Conservation (phyloP, 92 coral and sea anemone genomes). For the Micromussa lordhowensis region DNA sequence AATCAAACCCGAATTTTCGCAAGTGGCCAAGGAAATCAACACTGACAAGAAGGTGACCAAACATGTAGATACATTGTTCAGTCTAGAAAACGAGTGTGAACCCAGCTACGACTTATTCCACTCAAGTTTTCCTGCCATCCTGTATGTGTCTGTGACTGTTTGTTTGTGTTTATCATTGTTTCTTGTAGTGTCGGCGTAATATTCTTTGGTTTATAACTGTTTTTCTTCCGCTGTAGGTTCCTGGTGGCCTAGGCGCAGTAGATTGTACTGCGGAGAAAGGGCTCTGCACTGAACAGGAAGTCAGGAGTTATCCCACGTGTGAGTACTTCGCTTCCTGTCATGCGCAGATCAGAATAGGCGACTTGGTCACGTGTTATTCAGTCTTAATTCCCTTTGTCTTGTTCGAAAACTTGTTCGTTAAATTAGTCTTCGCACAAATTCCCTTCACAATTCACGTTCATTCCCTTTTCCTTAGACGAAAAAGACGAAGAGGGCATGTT, state of each 20-base stretch:
- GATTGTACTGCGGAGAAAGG: conserved; percentile 78
- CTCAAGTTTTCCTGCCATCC: background rate
- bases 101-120: background rate
- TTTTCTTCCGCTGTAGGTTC: conserved; percentile 56
- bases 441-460: background rate
- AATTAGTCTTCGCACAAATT: background rate
- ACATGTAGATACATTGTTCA: background rate
- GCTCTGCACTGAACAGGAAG: conserved; percentile 67
- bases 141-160: background rate
- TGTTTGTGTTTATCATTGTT: no score
- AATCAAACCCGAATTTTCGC: conserved; percentile 88
- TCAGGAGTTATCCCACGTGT: conserved; percentile 92
- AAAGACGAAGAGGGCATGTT: background rate
- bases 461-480: background rate
- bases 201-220: background rate
- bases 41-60: conserved; percentile 65
- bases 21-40: conserved; percentile 82
- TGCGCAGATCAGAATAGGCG: background rate
- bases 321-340: conserved; percentile 54
- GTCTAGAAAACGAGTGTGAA: background rate
- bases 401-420: background rate
- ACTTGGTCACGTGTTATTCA: background rate
- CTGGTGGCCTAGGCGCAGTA: conserved; percentile 93
- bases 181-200: background rate
- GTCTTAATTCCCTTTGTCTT: background rate